phyloP scores from a whole-genome alignment of 2,888 invertebrate genomes.

The Timema cristinae region DNA sequence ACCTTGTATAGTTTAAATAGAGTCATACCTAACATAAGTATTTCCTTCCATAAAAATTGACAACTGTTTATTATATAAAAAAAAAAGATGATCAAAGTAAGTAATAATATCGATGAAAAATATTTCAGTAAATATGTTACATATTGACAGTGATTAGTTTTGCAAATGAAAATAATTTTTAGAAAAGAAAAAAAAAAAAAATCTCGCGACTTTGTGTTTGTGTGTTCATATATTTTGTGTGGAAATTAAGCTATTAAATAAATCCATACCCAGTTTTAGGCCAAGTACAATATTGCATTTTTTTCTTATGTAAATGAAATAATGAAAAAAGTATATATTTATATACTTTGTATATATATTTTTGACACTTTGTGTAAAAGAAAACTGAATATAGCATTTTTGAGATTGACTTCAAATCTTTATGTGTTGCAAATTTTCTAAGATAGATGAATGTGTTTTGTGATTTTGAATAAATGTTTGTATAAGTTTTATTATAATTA shows the following conservation, averaged over 20 bases:
- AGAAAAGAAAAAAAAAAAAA: constrained; percentile 21
- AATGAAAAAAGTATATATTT: constrained; percentile 30
- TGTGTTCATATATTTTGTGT: constrained; percentile 25
- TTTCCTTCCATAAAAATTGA: constrained; percentile 25
- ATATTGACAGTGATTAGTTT: constrained; percentile 18
- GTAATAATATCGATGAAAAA: too few relatives aligned
- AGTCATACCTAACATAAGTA: constrained; percentile 17
- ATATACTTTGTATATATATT: constrained; percentile 33
- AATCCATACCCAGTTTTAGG: constrained; percentile 17
- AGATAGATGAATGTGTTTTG: constrained; percentile 23
- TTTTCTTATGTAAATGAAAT: constrained; percentile 27
- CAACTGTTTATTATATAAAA: constrained; percentile 16
- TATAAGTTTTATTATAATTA: constrained; percentile 23
- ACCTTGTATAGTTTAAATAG: constrained; percentile 22
- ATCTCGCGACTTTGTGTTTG: constrained; percentile 26
- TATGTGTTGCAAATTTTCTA: constrained; percentile 27
- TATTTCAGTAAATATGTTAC: background rate
- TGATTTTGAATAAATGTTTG: constrained; percentile 28
- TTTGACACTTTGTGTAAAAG: constrained; percentile 32
- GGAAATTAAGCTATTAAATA: constrained; percentile 25
- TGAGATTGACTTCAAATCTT: constrained; percentile 25
- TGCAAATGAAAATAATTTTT: constrained; percentile 28
- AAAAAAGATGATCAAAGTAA: too few relatives aligned
- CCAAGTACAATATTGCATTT: constrained; percentile 30
- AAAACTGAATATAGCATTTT: constrained; percentile 27